Evolutionary conservation across 2,888 invertebrate genomes (phyloP).

Genomic region (Allygus modestus): DNA sequence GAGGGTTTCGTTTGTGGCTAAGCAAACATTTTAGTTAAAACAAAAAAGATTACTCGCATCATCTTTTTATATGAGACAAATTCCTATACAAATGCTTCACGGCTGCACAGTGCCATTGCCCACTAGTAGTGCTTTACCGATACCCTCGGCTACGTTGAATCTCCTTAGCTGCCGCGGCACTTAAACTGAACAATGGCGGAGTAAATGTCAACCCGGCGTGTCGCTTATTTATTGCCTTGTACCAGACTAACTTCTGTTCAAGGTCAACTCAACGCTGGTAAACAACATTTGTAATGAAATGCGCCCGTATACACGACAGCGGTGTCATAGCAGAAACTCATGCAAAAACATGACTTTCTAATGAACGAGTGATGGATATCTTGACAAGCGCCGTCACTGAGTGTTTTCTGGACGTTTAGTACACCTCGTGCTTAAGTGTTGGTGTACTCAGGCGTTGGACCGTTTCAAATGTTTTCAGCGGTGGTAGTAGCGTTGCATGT

Average conservation of each 20-base stretch:
- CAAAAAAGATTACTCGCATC: no score
- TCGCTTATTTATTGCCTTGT: not conserved
- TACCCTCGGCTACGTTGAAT: no score
- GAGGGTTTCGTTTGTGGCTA: no score
- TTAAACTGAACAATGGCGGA: constrained; percentile 17
- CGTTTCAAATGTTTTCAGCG: not conserved
- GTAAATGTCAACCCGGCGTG: constrained; percentile 27
- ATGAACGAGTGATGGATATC: not conserved
- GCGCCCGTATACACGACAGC: not conserved
- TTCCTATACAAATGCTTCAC: no score
- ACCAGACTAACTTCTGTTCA: constrained; percentile 17
- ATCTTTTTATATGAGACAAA: no score
- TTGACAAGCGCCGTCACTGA: not conserved
- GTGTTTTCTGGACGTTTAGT: constrained; percentile 19
- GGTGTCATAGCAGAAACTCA: constrained; percentile 6
- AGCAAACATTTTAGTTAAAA: no score
- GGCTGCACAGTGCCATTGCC: no score
- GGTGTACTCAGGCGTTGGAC: not conserved
- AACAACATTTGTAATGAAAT: constrained; percentile 32
- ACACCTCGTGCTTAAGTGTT: not conserved
- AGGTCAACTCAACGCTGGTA: constrained; percentile 2
- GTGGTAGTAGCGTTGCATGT: constrained; percentile 1
- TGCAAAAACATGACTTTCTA: constrained; percentile 30
- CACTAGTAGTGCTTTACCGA: no score
- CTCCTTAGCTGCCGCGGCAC: not conserved